Percentiles rank a stretch among this genome's conserved stretches.
phyloP scores from a whole-genome alignment of 2,888 invertebrate species.

The Epinotia brunnichana region DNA sequence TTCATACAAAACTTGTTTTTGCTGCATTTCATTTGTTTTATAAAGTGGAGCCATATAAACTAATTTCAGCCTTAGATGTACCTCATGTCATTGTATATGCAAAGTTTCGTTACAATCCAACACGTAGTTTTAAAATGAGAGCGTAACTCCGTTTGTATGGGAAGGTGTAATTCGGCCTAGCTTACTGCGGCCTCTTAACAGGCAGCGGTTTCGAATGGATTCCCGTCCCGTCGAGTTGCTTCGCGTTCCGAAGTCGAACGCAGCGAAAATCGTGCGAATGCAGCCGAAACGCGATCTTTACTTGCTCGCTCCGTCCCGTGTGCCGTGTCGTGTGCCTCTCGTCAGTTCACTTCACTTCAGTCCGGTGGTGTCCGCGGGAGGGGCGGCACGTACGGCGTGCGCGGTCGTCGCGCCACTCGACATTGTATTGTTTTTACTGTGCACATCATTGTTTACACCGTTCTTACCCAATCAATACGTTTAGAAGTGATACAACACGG shows the following conservation, averaged over 20 bases:
- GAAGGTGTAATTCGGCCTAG: too few species aligned
- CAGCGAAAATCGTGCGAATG: conserved; percentile 70
- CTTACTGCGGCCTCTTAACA: too few species aligned
- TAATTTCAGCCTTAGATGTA: too few species aligned
- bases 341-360: conserved; percentile 56
- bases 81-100: too few species aligned
- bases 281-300: conserved; percentile 75
- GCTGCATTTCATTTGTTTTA: too few species aligned
- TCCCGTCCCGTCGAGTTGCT: conserved; percentile 40
- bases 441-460: conserved; percentile 75
- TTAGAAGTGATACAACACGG: conserved; percentile 66
- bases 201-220: conserved; percentile 34
- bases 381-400: conserved; percentile 79
- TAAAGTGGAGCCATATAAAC: too few species aligned
- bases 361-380: conserved; percentile 80
- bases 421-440: conserved; percentile 75
- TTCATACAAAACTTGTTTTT: too few species aligned
- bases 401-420: conserved; percentile 73
- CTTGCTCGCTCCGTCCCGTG: conserved; percentile 52
- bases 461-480: conserved; percentile 76
- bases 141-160: too few species aligned
- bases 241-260: conserved; percentile 57
- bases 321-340: conserved; percentile 44
- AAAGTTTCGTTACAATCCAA: too few species aligned
- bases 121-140: too few species aligned